Conservation (phyloP, 2,113 vertebrate species). For the Syrmaticus mikado region DNA sequence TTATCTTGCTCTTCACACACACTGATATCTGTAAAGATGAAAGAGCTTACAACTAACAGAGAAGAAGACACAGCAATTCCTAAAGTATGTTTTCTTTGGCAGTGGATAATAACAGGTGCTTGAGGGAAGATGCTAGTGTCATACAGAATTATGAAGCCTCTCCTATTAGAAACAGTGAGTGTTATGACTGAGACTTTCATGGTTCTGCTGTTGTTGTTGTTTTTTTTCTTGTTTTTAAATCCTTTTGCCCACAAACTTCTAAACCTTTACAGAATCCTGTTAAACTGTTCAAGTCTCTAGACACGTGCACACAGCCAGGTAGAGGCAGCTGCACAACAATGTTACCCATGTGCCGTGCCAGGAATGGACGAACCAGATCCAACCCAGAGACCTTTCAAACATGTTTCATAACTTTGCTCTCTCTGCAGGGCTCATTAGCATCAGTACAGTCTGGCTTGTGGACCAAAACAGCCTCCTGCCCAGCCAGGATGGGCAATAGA, state of each 20-base stretch:
- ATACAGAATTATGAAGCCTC: not conserved
- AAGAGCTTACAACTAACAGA: not conserved
- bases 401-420: not conserved
- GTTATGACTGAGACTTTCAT: not conserved
- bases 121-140: not conserved
- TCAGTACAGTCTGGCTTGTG: not conserved
- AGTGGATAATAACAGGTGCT: not conserved
- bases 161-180: not conserved
- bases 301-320: not conserved
- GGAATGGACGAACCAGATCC: not conserved
- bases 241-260: not conserved
- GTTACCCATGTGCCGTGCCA: not conserved
- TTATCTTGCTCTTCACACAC: not conserved
- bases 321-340: not conserved
- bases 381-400: not conserved
- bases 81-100: not conserved
- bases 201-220: not conserved
- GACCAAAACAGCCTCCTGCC: not conserved
- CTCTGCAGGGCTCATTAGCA: conserved; percentile 18
- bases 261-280: not conserved
- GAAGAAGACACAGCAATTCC: not conserved
- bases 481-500: not conserved
- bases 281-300: not conserved
- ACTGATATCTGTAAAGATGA: not conserved
- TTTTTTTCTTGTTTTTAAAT: not conserved